A percentile compares a stretch with the other conserved stretches of the same genome.
phyloP scores from a whole-genome alignment of 2,888 invertebrate species.

The Pegoplata infirma region DNA sequence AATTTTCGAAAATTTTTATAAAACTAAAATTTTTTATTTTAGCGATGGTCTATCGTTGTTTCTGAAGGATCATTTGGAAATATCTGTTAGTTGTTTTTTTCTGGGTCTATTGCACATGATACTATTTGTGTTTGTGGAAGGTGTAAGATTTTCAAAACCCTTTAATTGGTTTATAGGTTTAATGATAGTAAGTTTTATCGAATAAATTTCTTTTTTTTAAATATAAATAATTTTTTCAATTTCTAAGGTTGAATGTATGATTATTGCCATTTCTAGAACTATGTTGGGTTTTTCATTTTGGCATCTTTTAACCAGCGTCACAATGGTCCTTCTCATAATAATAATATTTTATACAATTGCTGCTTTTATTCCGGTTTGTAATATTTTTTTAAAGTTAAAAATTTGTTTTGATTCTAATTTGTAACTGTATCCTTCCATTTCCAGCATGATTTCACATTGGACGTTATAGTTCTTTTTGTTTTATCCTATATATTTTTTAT shows the following conservation, averaged over 20 bases:
- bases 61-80: too few relatives aligned
- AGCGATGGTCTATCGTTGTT: too few relatives aligned
- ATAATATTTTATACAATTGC: conserved; percentile 65
- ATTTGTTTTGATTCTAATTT: too few relatives aligned
- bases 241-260: conserved; percentile 67
- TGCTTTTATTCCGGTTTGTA: conserved; percentile 65
- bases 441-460: conserved; percentile 71
- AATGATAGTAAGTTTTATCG: conserved; percentile 69
- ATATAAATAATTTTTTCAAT: neutral
- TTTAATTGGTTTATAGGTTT: conserved; percentile 67
- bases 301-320: conserved; percentile 58
- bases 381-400: neutral
- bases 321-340: conserved; percentile 61
- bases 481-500: conserved; percentile 69
- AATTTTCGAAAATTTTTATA: too few relatives aligned
- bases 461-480: conserved; percentile 71
- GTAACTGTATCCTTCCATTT: neutral
- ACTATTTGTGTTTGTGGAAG: conserved; percentile 68
- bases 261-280: conserved; percentile 59
- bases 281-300: conserved; percentile 54
- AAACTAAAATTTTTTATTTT: too few relatives aligned
- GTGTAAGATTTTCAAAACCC: conserved; percentile 60
- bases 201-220: too few relatives aligned
- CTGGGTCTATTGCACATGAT: conserved; percentile 63
- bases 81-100: too few relatives aligned